phyloP scores from a whole-genome alignment of 2,888 invertebrate species.

The Athalia cordata region DNA sequence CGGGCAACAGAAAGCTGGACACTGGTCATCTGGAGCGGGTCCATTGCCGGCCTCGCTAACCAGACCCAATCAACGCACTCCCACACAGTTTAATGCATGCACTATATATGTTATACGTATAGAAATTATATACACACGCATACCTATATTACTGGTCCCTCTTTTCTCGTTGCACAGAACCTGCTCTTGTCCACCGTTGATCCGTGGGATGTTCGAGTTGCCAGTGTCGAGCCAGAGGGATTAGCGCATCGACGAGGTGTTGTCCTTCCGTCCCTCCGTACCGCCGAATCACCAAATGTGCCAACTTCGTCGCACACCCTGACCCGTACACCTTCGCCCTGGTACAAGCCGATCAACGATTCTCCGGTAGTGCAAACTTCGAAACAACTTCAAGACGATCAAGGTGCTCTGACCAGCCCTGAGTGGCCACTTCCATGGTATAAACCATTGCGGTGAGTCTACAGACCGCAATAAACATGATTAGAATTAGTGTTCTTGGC shows the following conservation, averaged over 20 bases:
- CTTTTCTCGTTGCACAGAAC: conserved; percentile 54
- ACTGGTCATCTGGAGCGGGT: conserved; percentile 6
- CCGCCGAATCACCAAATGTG: conserved; percentile 42
- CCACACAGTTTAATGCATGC: conserved; percentile 50
- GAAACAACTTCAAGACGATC: conserved; percentile 10
- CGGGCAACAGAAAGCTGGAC: neutral
- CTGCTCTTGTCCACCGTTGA: conserved; percentile 69
- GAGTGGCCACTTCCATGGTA: conserved; percentile 49
- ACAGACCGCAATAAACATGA: neutral
- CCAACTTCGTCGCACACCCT: conserved; percentile 46
- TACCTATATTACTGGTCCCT: conserved; percentile 21
- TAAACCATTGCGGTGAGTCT: conserved; percentile 51
- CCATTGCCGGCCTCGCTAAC: conserved; percentile 20
- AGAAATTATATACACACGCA: neutral
- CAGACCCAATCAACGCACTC: conserved; percentile 48
- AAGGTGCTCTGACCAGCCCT: conserved; percentile 41
- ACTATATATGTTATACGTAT: neutral
- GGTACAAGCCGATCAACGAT: conserved; percentile 64
- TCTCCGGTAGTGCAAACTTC: conserved; percentile 21
- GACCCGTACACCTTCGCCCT: conserved; percentile 64
- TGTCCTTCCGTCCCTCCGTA: conserved; percentile 46
- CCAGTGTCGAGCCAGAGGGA: conserved; percentile 68
- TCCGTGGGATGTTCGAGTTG: conserved; percentile 70
- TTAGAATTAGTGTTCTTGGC: neutral
- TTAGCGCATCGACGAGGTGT: conserved; percentile 63